phyloP scores from a whole-genome alignment of 2,113 vertebrate species.

The Furnarius figulus region DNA sequence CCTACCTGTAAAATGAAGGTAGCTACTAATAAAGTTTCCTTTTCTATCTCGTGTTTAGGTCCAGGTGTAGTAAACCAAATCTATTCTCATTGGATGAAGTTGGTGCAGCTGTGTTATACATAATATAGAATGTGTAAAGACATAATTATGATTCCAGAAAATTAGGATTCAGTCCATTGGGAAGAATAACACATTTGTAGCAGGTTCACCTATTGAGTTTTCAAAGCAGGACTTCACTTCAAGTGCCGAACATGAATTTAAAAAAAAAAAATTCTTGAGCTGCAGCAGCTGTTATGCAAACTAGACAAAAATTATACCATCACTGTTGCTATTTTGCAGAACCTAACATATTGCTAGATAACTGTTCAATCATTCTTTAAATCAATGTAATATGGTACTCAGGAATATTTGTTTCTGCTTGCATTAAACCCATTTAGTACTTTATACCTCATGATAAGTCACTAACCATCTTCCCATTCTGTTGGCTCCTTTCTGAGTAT shows the following conservation, averaged over 20 bases:
- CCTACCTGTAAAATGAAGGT: neutral
- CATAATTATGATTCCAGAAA: neutral
- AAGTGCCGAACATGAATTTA: neutral
- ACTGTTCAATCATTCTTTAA: neutral
- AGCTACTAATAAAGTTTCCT: neutral
- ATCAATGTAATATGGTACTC: neutral
- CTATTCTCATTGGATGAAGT: neutral
- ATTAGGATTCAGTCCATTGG: neutral
- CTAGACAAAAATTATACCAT: neutral
- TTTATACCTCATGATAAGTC: neutral
- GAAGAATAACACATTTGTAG: neutral
- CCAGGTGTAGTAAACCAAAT: neutral
- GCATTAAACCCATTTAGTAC: neutral
- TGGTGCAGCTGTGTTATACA: neutral
- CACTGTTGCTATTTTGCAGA: neutral
- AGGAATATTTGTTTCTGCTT: constrained; percentile 4
- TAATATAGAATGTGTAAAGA: neutral
- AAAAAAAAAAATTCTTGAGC: neutral
- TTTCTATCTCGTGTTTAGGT: neutral
- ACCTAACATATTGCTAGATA: neutral
- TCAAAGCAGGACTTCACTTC: neutral
- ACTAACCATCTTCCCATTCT: neutral
- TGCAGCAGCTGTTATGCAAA: neutral
- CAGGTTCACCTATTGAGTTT: neutral
- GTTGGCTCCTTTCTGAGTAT: neutral